phyloP scores from a whole-genome alignment of 2,888 invertebrate genomes.

The Steinernema scapterisci region DNA sequence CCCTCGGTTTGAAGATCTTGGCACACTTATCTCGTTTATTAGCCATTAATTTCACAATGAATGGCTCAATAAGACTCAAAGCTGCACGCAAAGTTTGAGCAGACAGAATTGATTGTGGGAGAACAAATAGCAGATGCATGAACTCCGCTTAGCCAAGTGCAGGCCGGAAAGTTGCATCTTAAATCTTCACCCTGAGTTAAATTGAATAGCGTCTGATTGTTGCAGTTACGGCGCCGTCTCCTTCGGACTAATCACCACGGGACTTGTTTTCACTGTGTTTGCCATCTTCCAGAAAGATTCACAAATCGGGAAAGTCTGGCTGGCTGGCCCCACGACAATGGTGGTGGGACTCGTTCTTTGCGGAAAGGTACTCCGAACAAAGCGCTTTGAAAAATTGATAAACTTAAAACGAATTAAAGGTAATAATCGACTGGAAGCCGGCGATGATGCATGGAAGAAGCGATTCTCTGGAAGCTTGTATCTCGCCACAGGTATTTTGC shows the following conservation, averaged over 20 bases:
- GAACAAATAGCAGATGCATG: neutral
- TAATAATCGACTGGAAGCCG: constrained; percentile 67
- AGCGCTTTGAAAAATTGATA: neutral
- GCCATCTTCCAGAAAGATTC: constrained; percentile 67
- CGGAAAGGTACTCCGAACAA: constrained; percentile 55
- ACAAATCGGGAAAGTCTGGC: constrained; percentile 59
- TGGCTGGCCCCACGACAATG: constrained; percentile 51
- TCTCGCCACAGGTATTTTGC: constrained; percentile 53
- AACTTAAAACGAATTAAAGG: constrained; percentile 40
- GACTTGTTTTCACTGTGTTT: constrained; percentile 67
- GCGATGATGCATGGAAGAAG: constrained; percentile 63
- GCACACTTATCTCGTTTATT: too few relatives aligned
- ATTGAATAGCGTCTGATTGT: neutral
- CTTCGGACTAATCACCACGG: constrained; percentile 63
- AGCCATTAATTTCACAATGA: constrained; percentile 10
- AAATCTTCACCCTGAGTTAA: neutral
- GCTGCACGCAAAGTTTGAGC: neutral
- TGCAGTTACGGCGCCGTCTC: constrained; percentile 66
- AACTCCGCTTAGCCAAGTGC: neutral
- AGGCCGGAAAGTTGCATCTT: too few relatives aligned
- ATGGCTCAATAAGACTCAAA: neutral
- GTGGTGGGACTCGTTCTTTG: constrained; percentile 65
- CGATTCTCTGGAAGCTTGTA: constrained; percentile 60
- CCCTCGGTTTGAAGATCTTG: neutral
- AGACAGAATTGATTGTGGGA: neutral